These are phyloP conservation scores for Anolis carolinensis DNA, from an alignment of 2,113 vertebrate species.

Conservation along the genomic window DNA sequence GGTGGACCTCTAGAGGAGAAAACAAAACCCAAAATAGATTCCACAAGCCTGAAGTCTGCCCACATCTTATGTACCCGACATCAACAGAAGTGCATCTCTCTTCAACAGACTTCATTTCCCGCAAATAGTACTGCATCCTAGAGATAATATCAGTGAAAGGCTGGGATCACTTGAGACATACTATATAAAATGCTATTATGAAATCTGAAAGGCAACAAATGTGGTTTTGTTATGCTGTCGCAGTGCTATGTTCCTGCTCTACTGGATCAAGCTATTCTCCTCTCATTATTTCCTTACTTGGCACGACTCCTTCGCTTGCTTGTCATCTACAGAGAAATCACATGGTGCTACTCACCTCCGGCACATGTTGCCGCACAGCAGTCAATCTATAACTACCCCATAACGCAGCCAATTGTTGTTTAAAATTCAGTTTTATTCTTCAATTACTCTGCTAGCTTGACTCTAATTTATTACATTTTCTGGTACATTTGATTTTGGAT, in stretches of 20 bases:
- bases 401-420: conserved; percentile 49
- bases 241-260: conserved; percentile 36
- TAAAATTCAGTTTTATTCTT: conserved; percentile 73
- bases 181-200: not conserved
- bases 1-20: too few species aligned
- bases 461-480: conserved; percentile 74
- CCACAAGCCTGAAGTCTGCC: too few species aligned
- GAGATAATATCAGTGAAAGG: not conserved
- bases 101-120: not conserved
- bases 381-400: conserved; percentile 47
- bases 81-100: not conserved
- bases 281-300: conserved; percentile 53
- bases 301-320: not conserved
- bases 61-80: too few species aligned
- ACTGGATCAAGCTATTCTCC: conserved; percentile 38
- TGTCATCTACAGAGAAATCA: conserved; percentile 54
- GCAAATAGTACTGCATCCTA: not conserved
- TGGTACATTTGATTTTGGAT: conserved; percentile 72
- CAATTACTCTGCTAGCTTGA: conserved; percentile 61
- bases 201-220: not conserved
- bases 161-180: not conserved
- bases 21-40: too few species aligned
- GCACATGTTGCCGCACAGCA: conserved; percentile 58
- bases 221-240: not conserved
- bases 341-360: conserved; percentile 40